Base-by-base conservation (phyloP, 2,797 vertebrate species). In the Novumbra hubbsi region DNA sequence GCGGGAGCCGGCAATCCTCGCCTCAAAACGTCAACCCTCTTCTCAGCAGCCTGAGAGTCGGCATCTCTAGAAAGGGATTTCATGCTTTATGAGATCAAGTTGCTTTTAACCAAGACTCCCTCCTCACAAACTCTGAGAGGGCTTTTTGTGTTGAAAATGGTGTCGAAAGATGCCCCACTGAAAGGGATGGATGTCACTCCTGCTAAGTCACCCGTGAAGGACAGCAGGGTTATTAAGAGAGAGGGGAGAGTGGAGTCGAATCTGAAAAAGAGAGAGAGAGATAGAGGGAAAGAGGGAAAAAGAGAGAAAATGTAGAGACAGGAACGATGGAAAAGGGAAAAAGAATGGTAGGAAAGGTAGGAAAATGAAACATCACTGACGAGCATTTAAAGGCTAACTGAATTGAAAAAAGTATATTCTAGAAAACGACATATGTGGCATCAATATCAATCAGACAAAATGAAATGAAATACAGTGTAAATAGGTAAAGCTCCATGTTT, bases 161-260 rank as follows among this genome's bases (percentile, higher is more conserved):
- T 84, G 82, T 74, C 80, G 77, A 85, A 86, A 78, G 80, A 83
- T 83, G 2, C 41, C 73, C 80, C 79, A 75, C 78, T 85, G 76
- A 68, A 76, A 75, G 79, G 82, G 87, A 80, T 62, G 76, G 75
- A 85, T 84, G 78, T 72, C 79, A 83, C 76, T 86, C 81, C 79
- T 76, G 73, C 72, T 85, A 88, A 91, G 90, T 83, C 86, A 81
- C 74, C 86, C 48, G 63, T 88, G 87, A 92, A 90, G 88, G 89
- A 89, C 85, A 76, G 68, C 71, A 34, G 1, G 41, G 63, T 19
- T n/a, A 48, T 16, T 19, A 48, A 78, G 68, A 82, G 75, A 34
- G 72, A 49, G 68, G 77, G 77, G 73, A 75, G 12, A 41, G 55
- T 24, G n/a, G 71, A 38, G 19, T 19, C 16, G 8, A 70, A 80